These are phyloP conservation scores for Nycticorax nycticorax DNA, from an alignment of 2,113 vertebrate genomes.

Conservation along the genomic window DNA sequence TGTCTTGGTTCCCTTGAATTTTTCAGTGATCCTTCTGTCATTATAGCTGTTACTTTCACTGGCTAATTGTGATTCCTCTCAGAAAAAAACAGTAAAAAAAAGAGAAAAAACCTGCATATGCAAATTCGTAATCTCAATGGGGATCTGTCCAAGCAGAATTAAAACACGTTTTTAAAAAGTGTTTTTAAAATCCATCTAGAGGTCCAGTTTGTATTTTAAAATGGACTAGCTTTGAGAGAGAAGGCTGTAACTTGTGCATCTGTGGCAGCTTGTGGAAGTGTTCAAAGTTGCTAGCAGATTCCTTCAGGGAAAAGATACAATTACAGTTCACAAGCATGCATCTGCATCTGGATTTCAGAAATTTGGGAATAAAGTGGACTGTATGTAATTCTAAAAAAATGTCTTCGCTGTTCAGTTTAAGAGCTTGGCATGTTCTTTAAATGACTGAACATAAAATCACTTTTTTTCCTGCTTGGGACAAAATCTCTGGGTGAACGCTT, in stretches of 20 bases:
- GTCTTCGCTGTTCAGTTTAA: not conserved
- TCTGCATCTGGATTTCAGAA: not conserved
- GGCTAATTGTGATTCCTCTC: not conserved
- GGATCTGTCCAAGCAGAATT: not conserved
- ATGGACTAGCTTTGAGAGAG: accelerated
- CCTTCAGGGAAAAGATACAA: not conserved
- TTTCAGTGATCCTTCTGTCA: not conserved
- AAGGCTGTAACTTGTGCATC: not conserved
- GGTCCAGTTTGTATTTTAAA: not conserved
- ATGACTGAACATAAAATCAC: not conserved
- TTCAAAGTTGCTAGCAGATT: not conserved
- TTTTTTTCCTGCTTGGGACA: not conserved
- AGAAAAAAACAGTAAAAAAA: not conserved
- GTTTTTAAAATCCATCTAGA: not conserved
- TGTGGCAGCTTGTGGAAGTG: not conserved
- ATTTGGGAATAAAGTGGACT: not conserved
- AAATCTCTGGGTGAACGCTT: not conserved
- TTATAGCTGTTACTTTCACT: not conserved
- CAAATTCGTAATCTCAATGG: not conserved
- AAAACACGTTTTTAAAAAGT: not conserved
- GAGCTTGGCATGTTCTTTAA: not conserved
- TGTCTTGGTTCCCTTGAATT: not conserved
- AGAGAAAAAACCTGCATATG: not conserved
- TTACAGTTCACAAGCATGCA: not conserved
- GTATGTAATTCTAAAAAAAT: not conserved